These are phyloP conservation scores for Conopomorpha cramerella DNA, from an alignment of 1,140 invertebrate genomes.

Conservation along the genomic window DNA sequence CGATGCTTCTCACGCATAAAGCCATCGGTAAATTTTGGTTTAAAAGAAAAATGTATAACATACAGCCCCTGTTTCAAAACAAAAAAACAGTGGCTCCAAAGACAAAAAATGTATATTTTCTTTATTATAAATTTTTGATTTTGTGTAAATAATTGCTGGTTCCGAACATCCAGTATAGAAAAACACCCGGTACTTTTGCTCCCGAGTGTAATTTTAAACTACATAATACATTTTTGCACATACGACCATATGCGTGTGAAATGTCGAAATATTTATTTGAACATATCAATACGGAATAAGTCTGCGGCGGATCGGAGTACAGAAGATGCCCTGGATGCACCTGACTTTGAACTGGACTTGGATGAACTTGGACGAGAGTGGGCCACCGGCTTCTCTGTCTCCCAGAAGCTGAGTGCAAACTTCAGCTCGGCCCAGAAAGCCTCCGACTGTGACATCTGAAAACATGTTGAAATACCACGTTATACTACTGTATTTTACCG, in stretches of 20 bases:
- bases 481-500: no score
- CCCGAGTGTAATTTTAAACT: not conserved
- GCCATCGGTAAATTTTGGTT: not conserved
- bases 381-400: constrained; percentile 64
- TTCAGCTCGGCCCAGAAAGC: constrained; percentile 66
- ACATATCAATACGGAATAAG: constrained; percentile 32
- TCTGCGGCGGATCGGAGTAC: constrained; percentile 39
- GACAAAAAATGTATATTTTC: not conserved
- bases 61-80: no score
- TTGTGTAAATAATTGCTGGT: not conserved
- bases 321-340: constrained; percentile 36
- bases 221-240: not conserved
- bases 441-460: constrained; percentile 64
- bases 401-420: constrained; percentile 68
- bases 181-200: not conserved
- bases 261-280: constrained; percentile 1
- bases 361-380: constrained; percentile 36
- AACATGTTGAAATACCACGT: no score
- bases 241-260: not conserved
- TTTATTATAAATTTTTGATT: not conserved
- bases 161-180: no score
- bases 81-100: no score
- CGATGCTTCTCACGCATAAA: not conserved
- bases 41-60: not conserved
- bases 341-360: constrained; percentile 24